Evolutionary conservation across 2,113 vertebrate species (phyloP).

Genomic region (Carassius auratus): DNA sequence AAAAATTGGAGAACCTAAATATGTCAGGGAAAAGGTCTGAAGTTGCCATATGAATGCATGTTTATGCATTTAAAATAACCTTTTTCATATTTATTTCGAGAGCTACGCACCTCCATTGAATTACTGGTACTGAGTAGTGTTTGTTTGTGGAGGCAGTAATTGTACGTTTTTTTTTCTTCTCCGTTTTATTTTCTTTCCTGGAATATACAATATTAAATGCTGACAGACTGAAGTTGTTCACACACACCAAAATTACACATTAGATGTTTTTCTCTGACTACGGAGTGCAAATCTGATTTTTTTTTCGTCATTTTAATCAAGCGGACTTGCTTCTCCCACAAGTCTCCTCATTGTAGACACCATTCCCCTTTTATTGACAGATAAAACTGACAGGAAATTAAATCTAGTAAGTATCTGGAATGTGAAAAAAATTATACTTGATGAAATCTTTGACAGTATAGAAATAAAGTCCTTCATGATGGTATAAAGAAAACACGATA

Average conservation of each 20-base stretch:
- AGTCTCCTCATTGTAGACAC: conserved; percentile 68
- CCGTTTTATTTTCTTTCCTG: conserved; percentile 78
- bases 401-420: conserved; percentile 90
- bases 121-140: conserved; percentile 76
- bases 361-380: conserved; percentile 71
- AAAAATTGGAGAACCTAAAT: conserved; percentile 82
- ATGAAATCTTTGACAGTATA: conserved; percentile 78
- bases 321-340: conserved; percentile 75
- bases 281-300: conserved; percentile 97
- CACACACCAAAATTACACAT: conserved; percentile 78
- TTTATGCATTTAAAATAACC: conserved; percentile 77
- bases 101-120: conserved; percentile 70
- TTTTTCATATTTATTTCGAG: conserved; percentile 70
- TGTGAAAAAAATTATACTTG: conserved; percentile 87
- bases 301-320: conserved; percentile 79
- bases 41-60: conserved; percentile 65
- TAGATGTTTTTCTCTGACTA: conserved; percentile 86
- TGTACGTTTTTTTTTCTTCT: conserved; percentile 71
- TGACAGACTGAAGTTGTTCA: conserved; percentile 89
- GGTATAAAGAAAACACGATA: conserved; percentile 80
- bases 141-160: conserved; percentile 80
- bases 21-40: conserved; percentile 77
- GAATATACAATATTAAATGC: conserved; percentile 94
- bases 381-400: conserved; percentile 75
- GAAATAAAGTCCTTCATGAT: conserved; percentile 97